phyloP scores from a whole-genome alignment of 1,140 invertebrate genomes.

The Drosophila triauraria region DNA sequence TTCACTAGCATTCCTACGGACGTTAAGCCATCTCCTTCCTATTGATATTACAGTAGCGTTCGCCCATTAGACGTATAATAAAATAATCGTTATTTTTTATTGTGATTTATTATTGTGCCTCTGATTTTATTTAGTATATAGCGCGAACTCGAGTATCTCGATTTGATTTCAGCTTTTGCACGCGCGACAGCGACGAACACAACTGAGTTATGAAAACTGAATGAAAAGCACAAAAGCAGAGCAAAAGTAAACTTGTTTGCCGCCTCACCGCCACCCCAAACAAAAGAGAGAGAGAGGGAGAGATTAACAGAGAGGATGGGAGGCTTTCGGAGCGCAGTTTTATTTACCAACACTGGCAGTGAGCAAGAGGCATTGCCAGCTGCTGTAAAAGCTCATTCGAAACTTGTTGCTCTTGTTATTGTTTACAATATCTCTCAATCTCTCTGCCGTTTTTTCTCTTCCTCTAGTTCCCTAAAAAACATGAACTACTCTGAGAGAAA shows the following conservation, averaged over 20 bases:
- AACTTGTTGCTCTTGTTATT: slow-evolving; percentile 53
- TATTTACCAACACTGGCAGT: slow-evolving; percentile 37
- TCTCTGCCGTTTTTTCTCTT: neutral
- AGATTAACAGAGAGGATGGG: neutral
- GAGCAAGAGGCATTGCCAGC: slow-evolving; percentile 37
- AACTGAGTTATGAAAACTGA: slow-evolving; percentile 73
- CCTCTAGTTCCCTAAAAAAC: neutral
- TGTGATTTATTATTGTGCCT: slow-evolving; percentile 23
- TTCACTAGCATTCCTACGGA: neutral
- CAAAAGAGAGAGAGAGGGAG: slow-evolving; percentile 17
- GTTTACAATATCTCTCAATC: slow-evolving; percentile 15
- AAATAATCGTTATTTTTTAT: slow-evolving; percentile 21
- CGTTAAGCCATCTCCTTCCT: neutral
- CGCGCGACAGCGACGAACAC: slow-evolving; percentile 76
- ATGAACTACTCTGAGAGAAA: neutral
- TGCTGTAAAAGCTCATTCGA: slow-evolving; percentile 21
- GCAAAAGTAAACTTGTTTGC: slow-evolving; percentile 55
- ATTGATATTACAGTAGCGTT: slow-evolving; percentile 5
- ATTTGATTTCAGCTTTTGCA: slow-evolving; percentile 66
- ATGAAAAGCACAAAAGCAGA: slow-evolving; percentile 73
- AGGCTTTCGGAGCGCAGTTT: slow-evolving; percentile 6
- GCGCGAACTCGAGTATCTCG: slow-evolving; percentile 10
- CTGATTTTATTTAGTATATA: slow-evolving; percentile 27
- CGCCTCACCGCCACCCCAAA: slow-evolving; percentile 31
- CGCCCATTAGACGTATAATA: neutral